Evolutionary conservation across 2,888 invertebrate genomes (phyloP).

Genomic region (Xiphydria camelus): DNA sequence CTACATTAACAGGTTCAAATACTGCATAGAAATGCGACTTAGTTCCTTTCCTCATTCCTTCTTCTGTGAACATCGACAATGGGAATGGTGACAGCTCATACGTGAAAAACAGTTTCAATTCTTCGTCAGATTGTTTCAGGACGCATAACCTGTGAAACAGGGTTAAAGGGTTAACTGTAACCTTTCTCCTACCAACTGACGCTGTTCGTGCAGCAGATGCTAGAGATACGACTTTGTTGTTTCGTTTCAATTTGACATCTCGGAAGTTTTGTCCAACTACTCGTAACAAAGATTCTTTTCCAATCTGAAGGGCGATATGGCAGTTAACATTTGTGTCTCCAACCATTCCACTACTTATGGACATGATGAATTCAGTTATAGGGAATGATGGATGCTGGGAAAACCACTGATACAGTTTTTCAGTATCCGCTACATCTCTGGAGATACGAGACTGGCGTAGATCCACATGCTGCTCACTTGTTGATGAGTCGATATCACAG

Average conservation of each 20-base stretch:
- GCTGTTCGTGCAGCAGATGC: no score
- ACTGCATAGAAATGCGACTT: slow-evolving; percentile 22
- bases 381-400: slow-evolving; percentile 16
- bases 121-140: slow-evolving; percentile 22
- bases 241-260: neutral
- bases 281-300: slow-evolving; percentile 1
- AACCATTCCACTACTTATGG: slow-evolving; percentile 25
- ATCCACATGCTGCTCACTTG: slow-evolving; percentile 14
- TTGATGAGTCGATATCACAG: slow-evolving; percentile 2
- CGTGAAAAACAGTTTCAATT: slow-evolving; percentile 18
- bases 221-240: neutral
- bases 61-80: slow-evolving; percentile 22
- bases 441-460: slow-evolving; percentile 7
- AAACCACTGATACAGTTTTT: slow-evolving; percentile 9
- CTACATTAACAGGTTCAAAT: slow-evolving; percentile 33
- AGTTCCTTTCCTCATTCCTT: slow-evolving; percentile 19
- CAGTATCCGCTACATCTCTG: slow-evolving; percentile 10
- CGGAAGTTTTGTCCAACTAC: slow-evolving; percentile 1
- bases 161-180: slow-evolving; percentile 13
- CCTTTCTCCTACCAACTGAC: neutral
- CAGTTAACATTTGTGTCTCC: slow-evolving; percentile 26
- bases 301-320: slow-evolving; percentile 20
- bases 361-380: slow-evolving; percentile 7
- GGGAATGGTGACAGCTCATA: slow-evolving; percentile 27
- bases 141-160: slow-evolving; percentile 24